These are phyloP conservation scores for Psammodynastes pulverulentus DNA, from an alignment of 2,113 vertebrate species.

Conservation along the genomic window DNA sequence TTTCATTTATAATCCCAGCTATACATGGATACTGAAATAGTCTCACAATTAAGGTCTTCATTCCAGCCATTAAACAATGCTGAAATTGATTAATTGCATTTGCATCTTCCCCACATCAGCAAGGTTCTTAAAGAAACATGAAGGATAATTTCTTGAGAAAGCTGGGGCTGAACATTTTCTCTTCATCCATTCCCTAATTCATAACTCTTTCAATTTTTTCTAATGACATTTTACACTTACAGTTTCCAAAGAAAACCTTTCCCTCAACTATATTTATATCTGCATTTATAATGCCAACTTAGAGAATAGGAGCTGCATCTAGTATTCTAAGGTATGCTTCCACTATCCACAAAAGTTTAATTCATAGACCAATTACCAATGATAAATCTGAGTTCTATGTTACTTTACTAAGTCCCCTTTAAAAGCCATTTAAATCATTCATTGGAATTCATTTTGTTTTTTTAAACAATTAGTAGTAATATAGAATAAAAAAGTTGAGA, in stretches of 20 bases:
- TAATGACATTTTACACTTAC: not conserved
- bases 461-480: not conserved
- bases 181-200: not conserved
- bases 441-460: not conserved
- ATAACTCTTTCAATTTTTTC: not conserved
- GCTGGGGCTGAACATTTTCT: not conserved
- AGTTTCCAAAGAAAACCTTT: not conserved
- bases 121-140: not conserved
- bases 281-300: not conserved
- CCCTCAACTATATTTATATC: not conserved
- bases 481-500: too few species aligned
- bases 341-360: not conserved
- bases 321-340: not conserved
- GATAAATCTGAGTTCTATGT: not conserved
- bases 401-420: not conserved
- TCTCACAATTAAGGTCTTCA: not conserved
- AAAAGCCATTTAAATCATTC: not conserved
- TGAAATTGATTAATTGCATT: not conserved
- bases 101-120: not conserved
- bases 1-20: constrained; percentile 19
- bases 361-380: not conserved
- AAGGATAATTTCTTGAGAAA: not conserved
- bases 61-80: not conserved
- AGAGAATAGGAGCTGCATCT: not conserved
- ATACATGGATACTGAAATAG: not conserved